Base-by-base conservation (phyloP, 2,113 vertebrate species). In the Rhinopomastus cyanomelas region DNA sequence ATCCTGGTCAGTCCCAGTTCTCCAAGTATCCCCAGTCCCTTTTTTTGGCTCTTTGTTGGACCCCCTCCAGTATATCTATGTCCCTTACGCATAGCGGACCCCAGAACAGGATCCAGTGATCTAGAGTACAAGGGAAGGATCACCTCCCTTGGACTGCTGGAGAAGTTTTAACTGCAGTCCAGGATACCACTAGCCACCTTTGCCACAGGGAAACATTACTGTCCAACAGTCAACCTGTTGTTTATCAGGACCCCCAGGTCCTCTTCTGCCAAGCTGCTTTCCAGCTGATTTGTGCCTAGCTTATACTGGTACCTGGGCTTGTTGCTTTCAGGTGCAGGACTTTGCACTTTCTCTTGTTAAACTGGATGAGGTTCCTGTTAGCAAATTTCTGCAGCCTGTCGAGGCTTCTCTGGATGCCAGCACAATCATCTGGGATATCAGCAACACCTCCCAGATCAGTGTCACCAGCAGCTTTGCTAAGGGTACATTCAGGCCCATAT, bases 381-480 rank as follows among this genome's bases (percentile, higher is more conserved):
- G 34, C 19, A 7, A 5, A 2, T n/a, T 68, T 80, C 42, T 26
- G 25, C 56, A 66, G 20, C 23, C 17, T 42, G 26, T 16, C 3
- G 6, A 48, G 34, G n/a, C 42, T 16, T 8, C 20, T 30, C 46
- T 72, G 67, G 32, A 65, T 17, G 20, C 39, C n/a, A 68, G 17
- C 39, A 73, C 0, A 13, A 60, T 6, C 1, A 4, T 9, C 22
- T 16, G 3, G 5, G 8, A 1, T 5, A 42, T 29, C 0, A 1
- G n/a, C 29, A 51, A 57, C 25, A 10, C 15, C 34, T 44, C 4
- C 9, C 32, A 23, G 26, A 16, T 64, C 16, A 27, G 10, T 3
- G 7, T n/a, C 36, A 44, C 13, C 36, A 52, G 29, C 8, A 48
- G 0, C 19, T 46, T 22, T 61, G 18, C 22, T 25, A 30, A 85